A percentile compares a stretch with the other conserved stretches of the same genome.
Conservation (phyloP, 2,888 invertebrate genomes). For the Unio delphinus region DNA sequence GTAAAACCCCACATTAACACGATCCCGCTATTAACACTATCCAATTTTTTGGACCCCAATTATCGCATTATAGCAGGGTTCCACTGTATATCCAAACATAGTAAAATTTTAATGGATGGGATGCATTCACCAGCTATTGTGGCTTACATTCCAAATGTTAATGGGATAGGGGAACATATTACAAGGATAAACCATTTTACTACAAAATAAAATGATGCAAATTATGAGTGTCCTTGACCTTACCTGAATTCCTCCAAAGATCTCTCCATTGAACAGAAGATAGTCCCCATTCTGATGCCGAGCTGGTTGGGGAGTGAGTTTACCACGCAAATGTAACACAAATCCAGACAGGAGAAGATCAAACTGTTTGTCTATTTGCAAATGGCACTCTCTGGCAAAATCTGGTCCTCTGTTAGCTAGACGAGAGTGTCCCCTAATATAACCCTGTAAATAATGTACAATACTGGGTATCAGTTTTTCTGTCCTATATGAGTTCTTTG, state of each 20-base stretch:
- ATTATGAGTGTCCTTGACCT: constrained; percentile 3
- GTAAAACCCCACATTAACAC: too few species aligned
- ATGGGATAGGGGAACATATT: too few species aligned
- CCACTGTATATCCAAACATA: too few species aligned
- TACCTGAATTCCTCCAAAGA: constrained; percentile 78
- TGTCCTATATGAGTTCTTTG: too few species aligned
- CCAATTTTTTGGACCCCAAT: too few species aligned
- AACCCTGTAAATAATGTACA: constrained; percentile 3
- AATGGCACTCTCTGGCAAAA: constrained; percentile 4
- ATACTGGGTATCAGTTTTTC: too few species aligned
- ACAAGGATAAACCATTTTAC: too few species aligned
- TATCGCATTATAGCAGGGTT: too few species aligned
- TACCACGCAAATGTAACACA: constrained; percentile 91
- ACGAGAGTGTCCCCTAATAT: constrained; percentile 13
- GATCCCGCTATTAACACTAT: too few species aligned
- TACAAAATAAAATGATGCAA: neutral
- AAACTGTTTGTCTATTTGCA: constrained; percentile 7
- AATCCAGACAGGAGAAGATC: constrained; percentile 62
- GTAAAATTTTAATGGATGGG: too few species aligned
- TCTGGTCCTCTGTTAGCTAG: constrained; percentile 40
- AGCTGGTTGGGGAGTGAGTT: constrained; percentile 80
- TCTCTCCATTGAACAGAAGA: constrained; percentile 91
- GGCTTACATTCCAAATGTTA: too few species aligned
- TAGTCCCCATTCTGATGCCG: constrained; percentile 76
- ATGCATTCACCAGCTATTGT: too few species aligned